Base-by-base conservation (phyloP, 2,113 vertebrate genomes). In the Zootoca vivipara region DNA sequence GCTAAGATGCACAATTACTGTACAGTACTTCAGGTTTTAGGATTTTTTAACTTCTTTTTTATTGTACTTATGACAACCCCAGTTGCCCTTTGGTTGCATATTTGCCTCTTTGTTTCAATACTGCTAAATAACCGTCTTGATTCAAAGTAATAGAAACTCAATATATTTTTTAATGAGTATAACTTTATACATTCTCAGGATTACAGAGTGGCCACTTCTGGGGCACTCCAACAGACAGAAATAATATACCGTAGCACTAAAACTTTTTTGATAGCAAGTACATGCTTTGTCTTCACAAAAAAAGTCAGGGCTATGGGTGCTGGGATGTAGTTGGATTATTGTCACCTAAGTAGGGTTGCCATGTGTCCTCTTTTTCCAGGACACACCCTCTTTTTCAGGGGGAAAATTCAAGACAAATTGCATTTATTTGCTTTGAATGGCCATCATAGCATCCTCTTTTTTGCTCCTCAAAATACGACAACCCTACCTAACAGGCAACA, bases 151-250 rank as follows among this genome's bases (percentile, higher is more conserved):
- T 90, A 87, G 15, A 79, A 65, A 26, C 85, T 80, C 26, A 91
- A 87, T 4, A 89, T 65, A 56, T 13, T 82, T 82, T 89, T 91
- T 35, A 22, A 89, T 58, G 52, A 78, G 26, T 74, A 89, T 46
- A 89, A 82, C 56, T 94, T 95, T 94, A 95, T 94, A 74, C n/a
- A 79, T 78, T 83, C 62, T 75, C 62, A 88, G 40, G 82, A 78
- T 75, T 82, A 75, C 87, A 85, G 75, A 91, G 90, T 35, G 87
- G 73, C 58, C 89, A 87, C 85, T 85, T 33, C 52, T 91, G 58
- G 33, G 13, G 40, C 38, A 67, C 72, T 64, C 35, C 40, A 58
- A 87, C 28, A 80, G 46, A 38, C 58, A 16, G n/a, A 88, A 82
- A 65, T 40, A 64, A 58, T 26, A 56, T 10, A n/a, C n/a, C n/a